Evolutionary conservation across 2,888 invertebrate genomes (phyloP).

Genomic region (Microctonus brassicae): DNA sequence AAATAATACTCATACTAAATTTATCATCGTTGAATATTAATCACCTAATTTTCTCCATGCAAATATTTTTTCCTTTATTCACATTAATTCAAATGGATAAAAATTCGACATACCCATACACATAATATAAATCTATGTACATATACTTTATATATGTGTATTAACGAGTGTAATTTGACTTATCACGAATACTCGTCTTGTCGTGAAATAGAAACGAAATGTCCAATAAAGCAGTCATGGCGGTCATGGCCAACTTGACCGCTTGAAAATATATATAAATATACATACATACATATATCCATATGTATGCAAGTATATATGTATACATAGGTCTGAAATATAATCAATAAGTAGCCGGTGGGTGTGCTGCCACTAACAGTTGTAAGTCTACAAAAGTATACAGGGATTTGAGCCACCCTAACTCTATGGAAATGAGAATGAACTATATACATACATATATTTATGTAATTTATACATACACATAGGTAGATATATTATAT

Average conservation of each 20-base stretch:
- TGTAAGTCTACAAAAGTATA: not conserved
- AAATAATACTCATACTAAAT: too few species aligned
- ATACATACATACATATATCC: not conserved
- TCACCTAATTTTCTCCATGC: too few species aligned
- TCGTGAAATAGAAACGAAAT: not conserved
- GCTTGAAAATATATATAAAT: not conserved
- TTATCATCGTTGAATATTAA: too few species aligned
- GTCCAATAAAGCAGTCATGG: not conserved
- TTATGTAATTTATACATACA: not conserved
- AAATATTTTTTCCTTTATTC: too few species aligned
- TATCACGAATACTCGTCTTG: constrained; percentile 1
- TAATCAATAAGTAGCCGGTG: constrained; percentile 7
- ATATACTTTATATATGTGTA: not conserved
- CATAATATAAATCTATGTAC: not conserved
- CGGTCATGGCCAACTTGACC: constrained; percentile 5
- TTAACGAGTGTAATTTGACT: not conserved
- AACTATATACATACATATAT: not conserved
- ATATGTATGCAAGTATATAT: not conserved
- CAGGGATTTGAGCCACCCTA: not conserved
- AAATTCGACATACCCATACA: too few species aligned
- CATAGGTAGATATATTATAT: too few species aligned
- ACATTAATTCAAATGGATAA: too few species aligned
- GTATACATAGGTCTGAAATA: too few species aligned
- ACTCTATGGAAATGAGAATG: not conserved
- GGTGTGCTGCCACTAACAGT: constrained; percentile 6